These are phyloP conservation scores for Lutjanus erythropterus DNA, from an alignment of 2,113 vertebrate genomes.

Conservation along the genomic window DNA sequence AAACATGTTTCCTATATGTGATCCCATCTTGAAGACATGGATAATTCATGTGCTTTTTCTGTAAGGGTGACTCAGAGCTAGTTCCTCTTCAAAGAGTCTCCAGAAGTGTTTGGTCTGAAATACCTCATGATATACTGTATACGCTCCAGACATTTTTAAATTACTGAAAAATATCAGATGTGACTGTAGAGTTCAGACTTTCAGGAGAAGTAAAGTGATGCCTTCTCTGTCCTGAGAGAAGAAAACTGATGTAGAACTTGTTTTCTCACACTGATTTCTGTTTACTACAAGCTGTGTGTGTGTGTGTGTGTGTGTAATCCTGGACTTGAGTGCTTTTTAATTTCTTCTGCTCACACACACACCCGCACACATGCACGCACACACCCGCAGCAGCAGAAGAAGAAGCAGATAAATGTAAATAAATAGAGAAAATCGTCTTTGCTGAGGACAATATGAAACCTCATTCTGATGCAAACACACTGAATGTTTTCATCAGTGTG, in stretches of 20 bases:
- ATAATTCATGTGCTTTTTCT: too few relatives aligned
- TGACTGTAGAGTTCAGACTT: neutral
- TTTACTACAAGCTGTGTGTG: neutral
- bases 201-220: neutral
- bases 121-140: too few relatives aligned
- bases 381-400: neutral
- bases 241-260: neutral
- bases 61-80: too few relatives aligned
- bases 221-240: neutral
- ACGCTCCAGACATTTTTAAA: neutral
- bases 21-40: too few relatives aligned
- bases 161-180: neutral
- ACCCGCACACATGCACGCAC: too few relatives aligned
- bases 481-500: neutral
- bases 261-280: neutral
- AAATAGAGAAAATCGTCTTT: conserved; percentile 17
- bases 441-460: neutral
- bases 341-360: neutral
- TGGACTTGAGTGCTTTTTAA: conserved; percentile 16
- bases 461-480: neutral
- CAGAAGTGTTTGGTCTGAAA: too few relatives aligned
- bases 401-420: conserved; percentile 23
- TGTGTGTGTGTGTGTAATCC: neutral
- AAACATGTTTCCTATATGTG: too few relatives aligned
- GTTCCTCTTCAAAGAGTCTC: too few relatives aligned